phyloP scores from a whole-genome alignment of 2,113 vertebrate species.

The Perca flavescens region DNA sequence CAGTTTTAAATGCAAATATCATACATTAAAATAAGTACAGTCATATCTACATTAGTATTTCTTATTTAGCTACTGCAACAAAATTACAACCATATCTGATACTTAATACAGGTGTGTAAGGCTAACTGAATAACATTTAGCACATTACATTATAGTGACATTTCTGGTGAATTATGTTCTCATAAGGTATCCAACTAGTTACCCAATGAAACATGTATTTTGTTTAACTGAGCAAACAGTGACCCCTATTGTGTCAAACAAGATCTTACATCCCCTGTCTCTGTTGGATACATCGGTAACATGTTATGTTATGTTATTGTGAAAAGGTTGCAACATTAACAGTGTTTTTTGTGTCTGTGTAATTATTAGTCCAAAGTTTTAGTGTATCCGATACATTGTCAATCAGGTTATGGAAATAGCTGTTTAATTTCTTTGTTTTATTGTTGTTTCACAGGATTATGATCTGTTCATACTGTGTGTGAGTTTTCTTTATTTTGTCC shows the following conservation, averaged over 20 bases:
- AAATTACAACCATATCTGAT: background rate
- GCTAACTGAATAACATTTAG: background rate
- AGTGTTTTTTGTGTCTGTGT: background rate
- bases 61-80: background rate
- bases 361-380: background rate
- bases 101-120: background rate
- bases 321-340: background rate
- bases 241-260: conserved; percentile 47
- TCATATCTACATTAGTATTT: background rate
- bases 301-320: background rate
- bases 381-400: background rate
- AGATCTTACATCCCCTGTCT: background rate
- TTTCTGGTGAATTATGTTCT: background rate
- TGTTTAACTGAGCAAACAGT: conserved; percentile 45
- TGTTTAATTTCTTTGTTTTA: background rate
- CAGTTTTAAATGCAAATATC: background rate
- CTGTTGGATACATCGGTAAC: no score
- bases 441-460: background rate
- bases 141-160: background rate
- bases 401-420: background rate
- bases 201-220: background rate
- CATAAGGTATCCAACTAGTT: background rate
- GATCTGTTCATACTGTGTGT: background rate
- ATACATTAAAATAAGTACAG: background rate
- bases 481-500: background rate